Conservation (phyloP, 2,113 vertebrate genomes). For the Syngnathoides biaculeatus region DNA sequence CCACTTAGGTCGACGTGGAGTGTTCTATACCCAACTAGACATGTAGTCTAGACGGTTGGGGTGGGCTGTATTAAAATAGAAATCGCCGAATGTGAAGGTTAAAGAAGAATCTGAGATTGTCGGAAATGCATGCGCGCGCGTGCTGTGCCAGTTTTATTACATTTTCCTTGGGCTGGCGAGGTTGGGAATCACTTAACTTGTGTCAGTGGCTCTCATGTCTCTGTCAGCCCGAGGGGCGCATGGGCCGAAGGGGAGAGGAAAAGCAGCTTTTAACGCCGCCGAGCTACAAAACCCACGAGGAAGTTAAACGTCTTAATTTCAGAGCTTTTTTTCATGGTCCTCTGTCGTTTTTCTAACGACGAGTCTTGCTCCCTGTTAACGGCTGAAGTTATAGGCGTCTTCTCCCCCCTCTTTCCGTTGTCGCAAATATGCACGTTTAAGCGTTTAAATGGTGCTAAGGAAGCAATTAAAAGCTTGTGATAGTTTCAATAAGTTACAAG, state of each 20-base stretch:
- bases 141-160: conserved; percentile 56
- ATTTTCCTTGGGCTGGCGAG: conserved; percentile 51
- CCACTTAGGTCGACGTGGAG: conserved; percentile 14
- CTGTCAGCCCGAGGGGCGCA: conserved; percentile 40
- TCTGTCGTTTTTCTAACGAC: neutral
- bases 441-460: neutral
- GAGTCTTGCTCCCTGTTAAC: neutral
- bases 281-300: neutral
- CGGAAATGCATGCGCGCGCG: conserved; percentile 22
- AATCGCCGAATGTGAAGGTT: neutral
- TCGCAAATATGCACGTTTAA: neutral
- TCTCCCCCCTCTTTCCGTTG: neutral
- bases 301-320: neutral
- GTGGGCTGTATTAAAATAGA: conserved; percentile 20
- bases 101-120: neutral
- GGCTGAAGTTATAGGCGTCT: neutral
- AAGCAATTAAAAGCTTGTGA: neutral
- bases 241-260: conserved; percentile 25
- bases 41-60: conserved; percentile 34
- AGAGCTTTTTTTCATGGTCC: neutral
- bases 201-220: conserved; percentile 67
- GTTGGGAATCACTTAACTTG: conserved; percentile 70
- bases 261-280: conserved; percentile 5
- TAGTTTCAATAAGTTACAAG: neutral
- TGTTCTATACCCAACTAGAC: conserved; percentile 23